Evolutionary conservation across 2,113 vertebrate genomes (phyloP), one percentile per base, ranked within the genome.

Genomic region (Phoxinus phoxinus): DNA sequence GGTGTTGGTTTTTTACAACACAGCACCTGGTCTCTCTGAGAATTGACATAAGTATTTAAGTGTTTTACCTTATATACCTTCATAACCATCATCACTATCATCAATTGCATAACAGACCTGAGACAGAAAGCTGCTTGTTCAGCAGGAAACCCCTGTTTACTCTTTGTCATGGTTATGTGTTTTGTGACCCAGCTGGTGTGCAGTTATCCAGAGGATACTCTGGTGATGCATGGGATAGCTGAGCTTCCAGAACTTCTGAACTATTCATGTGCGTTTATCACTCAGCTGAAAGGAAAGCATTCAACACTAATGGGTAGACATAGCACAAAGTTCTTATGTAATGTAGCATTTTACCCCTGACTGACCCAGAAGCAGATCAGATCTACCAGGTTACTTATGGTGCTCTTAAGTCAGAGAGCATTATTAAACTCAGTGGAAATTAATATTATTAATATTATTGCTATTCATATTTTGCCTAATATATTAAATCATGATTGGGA

Each of bases 301-400:
- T 73, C 19, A 71, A 81, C 30, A 25, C 48, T 72, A 5, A 83
- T 83, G 81, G 11, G 46, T 37, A 53, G 61, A 72, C 61, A 65
- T 23, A 41, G 81, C 21, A 23, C 51, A 12, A 35, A 72, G 78
- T 41, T 51, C 53, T 85, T 80, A 71, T 71, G 84, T 59, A 80
- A 85, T 72, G 15, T 30, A 58, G 32, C 30, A 56, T 75, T 35
- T 51, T 81, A 48, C 72, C n/a, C 44, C 46, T 17, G 58, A 46
- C 1, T 69, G 77, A 59, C 32, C 53, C n/a, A 77, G 58, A 48
- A 71, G 17, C 25, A 63, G 58, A 67, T 69, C 46, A 58, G 88
- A 91, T 89, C 89, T 88, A 86, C 84, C 88, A 86, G 90, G 91
- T 90, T 92, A 89, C 37, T 51, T 61, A 30, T 4, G 41, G 32